Conservation (phyloP, 2,113 vertebrate genomes). For the Jacana jacana region DNA sequence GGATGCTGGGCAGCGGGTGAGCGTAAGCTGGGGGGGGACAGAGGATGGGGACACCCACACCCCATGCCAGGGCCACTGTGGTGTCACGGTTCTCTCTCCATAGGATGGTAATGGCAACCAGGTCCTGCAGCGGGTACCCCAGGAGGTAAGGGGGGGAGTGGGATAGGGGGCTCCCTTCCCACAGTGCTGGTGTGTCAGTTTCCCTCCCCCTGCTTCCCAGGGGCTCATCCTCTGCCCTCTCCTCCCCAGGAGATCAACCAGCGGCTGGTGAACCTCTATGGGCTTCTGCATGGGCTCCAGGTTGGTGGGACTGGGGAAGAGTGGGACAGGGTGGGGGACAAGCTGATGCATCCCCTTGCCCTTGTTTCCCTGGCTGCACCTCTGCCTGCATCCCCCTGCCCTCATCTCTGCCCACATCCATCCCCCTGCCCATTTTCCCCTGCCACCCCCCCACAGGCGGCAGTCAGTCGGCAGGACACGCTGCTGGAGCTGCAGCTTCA, state of each 20-base stretch:
- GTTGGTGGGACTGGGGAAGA: constrained; percentile 56
- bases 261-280: constrained; percentile 82
- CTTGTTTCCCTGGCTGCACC: too few species aligned
- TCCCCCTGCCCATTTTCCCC: neutral
- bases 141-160: constrained; percentile 78
- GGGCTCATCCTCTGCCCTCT: neutral
- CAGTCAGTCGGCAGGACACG: constrained; percentile 86
- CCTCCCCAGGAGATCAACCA: constrained; percentile 80
- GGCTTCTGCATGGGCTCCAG: constrained; percentile 86
- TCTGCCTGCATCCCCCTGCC: neutral
- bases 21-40: neutral
- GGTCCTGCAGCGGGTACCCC: constrained; percentile 74
- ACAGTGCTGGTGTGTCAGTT: neutral
- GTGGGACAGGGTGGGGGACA: too few species aligned
- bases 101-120: constrained; percentile 93
- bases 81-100: accelerated
- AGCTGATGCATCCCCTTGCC: neutral
- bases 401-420: neutral
- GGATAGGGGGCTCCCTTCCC: neutral
- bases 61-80: accelerated
- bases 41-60: neutral
- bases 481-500: constrained; percentile 80
- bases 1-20: constrained; percentile 75
- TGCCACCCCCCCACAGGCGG: constrained; percentile 66
- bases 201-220: neutral